Evolutionary conservation across 2,888 invertebrate species (phyloP).

Genomic region (Spodoptera picta): DNA sequence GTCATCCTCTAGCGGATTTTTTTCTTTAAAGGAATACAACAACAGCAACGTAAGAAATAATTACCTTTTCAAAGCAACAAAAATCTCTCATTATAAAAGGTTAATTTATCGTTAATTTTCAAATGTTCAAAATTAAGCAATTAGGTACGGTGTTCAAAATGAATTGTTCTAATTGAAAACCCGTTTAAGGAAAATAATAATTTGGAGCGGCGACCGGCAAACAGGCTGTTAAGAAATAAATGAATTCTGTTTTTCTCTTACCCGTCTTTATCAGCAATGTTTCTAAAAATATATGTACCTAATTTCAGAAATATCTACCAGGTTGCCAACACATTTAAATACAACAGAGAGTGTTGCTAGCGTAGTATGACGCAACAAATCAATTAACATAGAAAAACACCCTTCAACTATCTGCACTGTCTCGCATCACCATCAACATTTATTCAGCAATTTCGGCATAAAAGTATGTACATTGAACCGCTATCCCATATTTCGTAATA

Average conservation of each 20-base stretch:
- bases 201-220: slow-evolving; percentile 10
- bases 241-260: slow-evolving; percentile 6
- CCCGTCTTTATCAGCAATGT: slow-evolving; percentile 3
- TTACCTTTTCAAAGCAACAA: slow-evolving; percentile 2
- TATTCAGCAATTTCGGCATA: no score
- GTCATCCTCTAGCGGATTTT: no score
- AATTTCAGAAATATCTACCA: no score
- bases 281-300: not conserved
- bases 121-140: slow-evolving; percentile 30
- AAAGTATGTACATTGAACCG: no score
- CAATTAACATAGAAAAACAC: no score
- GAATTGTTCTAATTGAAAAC: slow-evolving; percentile 40
- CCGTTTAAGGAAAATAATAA: slow-evolving; percentile 25
- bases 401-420: no score
- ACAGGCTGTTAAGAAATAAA: slow-evolving; percentile 6
- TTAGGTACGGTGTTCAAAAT: slow-evolving; percentile 23
- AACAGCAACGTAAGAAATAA: not conserved
- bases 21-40: not conserved
- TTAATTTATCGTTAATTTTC: slow-evolving; percentile 7
- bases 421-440: no score
- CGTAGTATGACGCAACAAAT: no score
- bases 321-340: no score
- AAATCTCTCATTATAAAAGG: slow-evolving; percentile 15
- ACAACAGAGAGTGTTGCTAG: no score
- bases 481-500: no score